Base-by-base conservation (phyloP, 2,888 invertebrate species). In the Epirrhoe tristata region DNA sequence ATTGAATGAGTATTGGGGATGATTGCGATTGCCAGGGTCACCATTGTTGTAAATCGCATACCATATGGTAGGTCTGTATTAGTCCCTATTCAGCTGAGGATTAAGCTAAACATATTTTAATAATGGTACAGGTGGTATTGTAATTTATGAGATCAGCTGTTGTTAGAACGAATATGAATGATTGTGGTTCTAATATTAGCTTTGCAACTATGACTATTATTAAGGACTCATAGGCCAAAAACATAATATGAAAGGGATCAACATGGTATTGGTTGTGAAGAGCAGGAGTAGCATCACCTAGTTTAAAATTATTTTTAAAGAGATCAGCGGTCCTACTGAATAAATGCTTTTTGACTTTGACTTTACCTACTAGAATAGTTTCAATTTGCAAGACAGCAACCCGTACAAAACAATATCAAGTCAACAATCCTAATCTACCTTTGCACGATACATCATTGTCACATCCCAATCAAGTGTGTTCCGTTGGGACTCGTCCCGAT, bases 51-150 rank as follows among this genome's bases (percentile, higher is more conserved):
- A 79, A 81, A 83, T 84, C 81, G 80, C 74, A 77, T 80, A 89
- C 89, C 93, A 91, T 91, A 93, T 91, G 93, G 88, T 83, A 80
- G 74, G 76, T 80, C 79, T 81, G 86, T 85, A 88, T 90, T 90
- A 88, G 86, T 81, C 74, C 72, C 75, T 78, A 81, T 81, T 77
- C 81, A 78, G 80, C 66, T 64, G 79, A 81, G 83, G 84, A 86
- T 84, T 86, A 81, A 77, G 82, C 77, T 85, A 87, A 91, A 85
- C 88, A 90, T 88, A 90, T 89, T 91, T 87, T 89, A 87, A 87
- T 88, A 82, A 77, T 71, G 76, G 71, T 77, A 80, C 90, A 89
- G 89, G 90, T 91, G 88, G 58, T 51, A 73, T 77, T 81, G 77
- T 82, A 53, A 65, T 55, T 77, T 78, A 72, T 53, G 69, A 73